Evolutionary conservation across 30 jellyfish, hydroid and myxozoan species (phyloP), one percentile per base, ranked within the genome.

Genomic region (Kudoa iwatai): DNA sequence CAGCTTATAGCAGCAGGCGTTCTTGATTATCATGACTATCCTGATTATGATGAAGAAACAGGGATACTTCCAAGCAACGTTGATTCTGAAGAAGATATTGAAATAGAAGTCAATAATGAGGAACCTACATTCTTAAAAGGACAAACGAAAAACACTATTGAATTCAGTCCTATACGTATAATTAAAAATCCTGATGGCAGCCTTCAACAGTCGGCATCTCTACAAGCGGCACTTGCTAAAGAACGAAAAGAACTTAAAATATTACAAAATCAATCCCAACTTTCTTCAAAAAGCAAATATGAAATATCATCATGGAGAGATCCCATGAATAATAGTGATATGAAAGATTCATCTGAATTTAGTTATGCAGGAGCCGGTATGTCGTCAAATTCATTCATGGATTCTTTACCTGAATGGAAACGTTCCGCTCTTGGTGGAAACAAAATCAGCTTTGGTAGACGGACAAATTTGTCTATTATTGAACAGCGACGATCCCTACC

Each of bases 381-480:
- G n/a, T n/a, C n/a, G n/a, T n/a, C n/a, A n/a, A n/a, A n/a, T n/a
- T n/a, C n/a, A n/a, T n/a, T n/a, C n/a, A n/a, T n/a, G n/a, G n/a
- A n/a, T n/a, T n/a, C n/a, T n/a, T 68, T 71, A 12, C 92, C 92
- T n/a, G 92, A 71, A 32, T 71, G 92, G 92, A 71, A 71, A 55
- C 60, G 61, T 28, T 86, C 92, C 0, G 61, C 92, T 15, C 61
- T 71, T 41, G 92, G 92, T 32, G 92, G 92, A 9, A 56, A 65
- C 23, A 74, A 74, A 25, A 86, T 86, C 3, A 48, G 86, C 33
- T 71, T 59, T 23, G 92, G 92, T 11, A 60, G 54, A 41, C 62
- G 49, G 42, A 71, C 92, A 11, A 64, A 52, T 40, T 31, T 71
- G 41, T 59, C 84, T 19, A 63, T 79, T 33, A 49, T 40, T 18